Evolutionary conservation across 2,797 vertebrate species (phyloP).

Genomic region (Varecia variegata): DNA sequence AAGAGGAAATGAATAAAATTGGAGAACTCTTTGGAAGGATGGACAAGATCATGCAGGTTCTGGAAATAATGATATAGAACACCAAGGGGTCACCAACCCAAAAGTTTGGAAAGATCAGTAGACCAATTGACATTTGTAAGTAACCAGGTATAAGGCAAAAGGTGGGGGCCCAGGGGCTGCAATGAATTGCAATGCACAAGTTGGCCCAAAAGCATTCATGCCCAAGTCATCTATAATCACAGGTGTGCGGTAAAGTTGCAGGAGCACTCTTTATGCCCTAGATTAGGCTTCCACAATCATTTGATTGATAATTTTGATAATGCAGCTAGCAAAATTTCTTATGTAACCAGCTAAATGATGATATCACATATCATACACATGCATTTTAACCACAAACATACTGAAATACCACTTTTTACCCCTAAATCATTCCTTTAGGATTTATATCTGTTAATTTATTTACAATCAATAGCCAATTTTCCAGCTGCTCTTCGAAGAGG

Average conservation of each 20-base stretch:
- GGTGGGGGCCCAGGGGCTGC: no score
- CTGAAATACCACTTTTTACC: not conserved
- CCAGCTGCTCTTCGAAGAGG: not conserved
- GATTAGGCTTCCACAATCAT: not conserved
- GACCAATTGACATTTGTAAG: not conserved
- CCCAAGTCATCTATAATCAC: not conserved
- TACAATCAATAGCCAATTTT: not conserved
- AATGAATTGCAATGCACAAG: not conserved
- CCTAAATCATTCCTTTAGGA: not conserved
- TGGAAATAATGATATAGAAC: not conserved
- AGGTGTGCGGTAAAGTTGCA: rapidly evolving
- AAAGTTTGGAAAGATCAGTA: not conserved
- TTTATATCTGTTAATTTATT: not conserved
- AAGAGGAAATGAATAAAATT: not conserved
- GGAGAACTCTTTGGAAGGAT: not conserved
- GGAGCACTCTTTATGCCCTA: not conserved
- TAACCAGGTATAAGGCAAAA: not conserved
- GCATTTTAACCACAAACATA: not conserved
- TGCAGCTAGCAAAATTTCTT: not conserved
- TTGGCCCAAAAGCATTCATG: not conserved
- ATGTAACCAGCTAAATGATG: not conserved
- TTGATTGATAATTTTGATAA: not conserved
- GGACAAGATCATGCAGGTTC: not conserved
- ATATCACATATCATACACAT: not conserved
- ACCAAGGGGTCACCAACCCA: not conserved